A percentile compares a stretch with the other conserved stretches of the same genome.
Evolutionary conservation across 2,113 vertebrate genomes (phyloP).

Genomic region (Turnix velox): DNA sequence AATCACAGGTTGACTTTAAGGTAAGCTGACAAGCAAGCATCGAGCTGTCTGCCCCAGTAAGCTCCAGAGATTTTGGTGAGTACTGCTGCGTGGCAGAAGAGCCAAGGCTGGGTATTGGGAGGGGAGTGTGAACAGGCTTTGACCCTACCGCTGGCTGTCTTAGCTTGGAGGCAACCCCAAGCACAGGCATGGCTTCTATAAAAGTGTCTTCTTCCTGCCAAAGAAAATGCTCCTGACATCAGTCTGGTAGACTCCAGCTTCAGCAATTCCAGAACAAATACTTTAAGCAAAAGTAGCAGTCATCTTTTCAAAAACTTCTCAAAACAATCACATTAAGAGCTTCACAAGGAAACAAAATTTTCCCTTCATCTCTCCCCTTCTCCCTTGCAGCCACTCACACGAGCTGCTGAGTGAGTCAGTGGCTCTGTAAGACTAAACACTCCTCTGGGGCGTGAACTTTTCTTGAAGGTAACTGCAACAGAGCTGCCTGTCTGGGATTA

Average conservation of each 20-base stretch:
- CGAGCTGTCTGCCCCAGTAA: constrained; percentile 68
- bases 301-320: constrained; percentile 42
- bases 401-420: constrained; percentile 69
- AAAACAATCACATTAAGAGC: constrained; percentile 46
- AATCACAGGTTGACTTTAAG: constrained; percentile 80
- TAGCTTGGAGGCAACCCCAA: constrained; percentile 93
- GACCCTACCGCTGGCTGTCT: constrained; percentile 84
- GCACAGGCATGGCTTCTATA: constrained; percentile 89
- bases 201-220: constrained; percentile 74
- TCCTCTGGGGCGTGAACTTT: constrained; percentile 83
- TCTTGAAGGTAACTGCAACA: constrained; percentile 78
- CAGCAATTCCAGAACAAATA: constrained; percentile 73
- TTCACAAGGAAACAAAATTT: constrained; percentile 56
- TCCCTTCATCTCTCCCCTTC: constrained; percentile 62
- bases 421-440: constrained; percentile 79
- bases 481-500: constrained; percentile 71
- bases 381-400: constrained; percentile 68
- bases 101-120: constrained; percentile 85
- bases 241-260: constrained; percentile 73
- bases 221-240: constrained; percentile 79
- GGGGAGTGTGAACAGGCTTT: constrained; percentile 89
- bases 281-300: constrained; percentile 75
- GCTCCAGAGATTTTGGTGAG: constrained; percentile 77
- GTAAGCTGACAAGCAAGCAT: constrained; percentile 84
- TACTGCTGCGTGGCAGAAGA: constrained; percentile 70